Conservation (phyloP, 2,113 vertebrate genomes). For the Clarias magur region DNA sequence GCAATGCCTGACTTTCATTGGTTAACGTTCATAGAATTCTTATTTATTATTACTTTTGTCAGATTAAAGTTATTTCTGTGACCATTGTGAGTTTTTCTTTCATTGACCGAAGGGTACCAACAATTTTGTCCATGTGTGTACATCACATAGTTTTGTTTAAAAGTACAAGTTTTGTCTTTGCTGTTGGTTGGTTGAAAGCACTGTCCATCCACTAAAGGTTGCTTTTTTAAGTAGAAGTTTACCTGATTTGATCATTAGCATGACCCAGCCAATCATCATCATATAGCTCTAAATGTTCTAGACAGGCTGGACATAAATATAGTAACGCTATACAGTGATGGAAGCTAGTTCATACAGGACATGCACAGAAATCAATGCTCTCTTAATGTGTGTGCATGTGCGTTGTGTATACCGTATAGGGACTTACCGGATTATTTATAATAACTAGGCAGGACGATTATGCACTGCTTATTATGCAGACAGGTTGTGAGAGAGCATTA, state of each 20-base stretch:
- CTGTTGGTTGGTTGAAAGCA: background rate
- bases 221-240: background rate
- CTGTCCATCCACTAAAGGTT: background rate
- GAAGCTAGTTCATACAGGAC: background rate
- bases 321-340: background rate
- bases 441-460: background rate
- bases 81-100: no score
- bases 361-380: background rate
- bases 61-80: no score
- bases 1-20: no score
- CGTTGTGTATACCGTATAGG: background rate
- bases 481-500: conserved; percentile 65
- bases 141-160: background rate
- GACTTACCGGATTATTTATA: background rate
- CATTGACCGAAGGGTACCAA: no score
- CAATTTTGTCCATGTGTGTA: no score
- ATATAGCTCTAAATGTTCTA: background rate
- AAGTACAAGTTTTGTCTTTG: background rate
- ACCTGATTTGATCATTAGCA: no score
- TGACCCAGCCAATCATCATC: no score
- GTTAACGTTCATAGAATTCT: no score
- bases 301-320: background rate
- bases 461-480: conserved; percentile 62
- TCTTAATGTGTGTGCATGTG: background rate
- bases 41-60: no score